Base-by-base conservation (phyloP, 1,140 invertebrate species). In the Meloidogyne hapla region DNA sequence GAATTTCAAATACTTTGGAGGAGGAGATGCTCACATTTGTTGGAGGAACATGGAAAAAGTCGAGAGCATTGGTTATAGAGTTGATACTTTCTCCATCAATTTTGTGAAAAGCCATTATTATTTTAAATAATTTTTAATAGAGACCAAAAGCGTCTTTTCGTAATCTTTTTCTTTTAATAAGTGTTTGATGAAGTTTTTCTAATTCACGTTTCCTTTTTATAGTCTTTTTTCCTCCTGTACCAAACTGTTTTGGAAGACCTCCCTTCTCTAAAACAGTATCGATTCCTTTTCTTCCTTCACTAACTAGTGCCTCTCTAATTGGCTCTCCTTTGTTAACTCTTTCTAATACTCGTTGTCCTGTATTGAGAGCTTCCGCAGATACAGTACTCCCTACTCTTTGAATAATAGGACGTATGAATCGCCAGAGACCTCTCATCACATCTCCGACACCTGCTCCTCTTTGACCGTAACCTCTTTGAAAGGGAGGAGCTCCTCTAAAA, bases 391-490 rank as follows among this genome's bases (percentile, higher is more conserved):
- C 69, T 48, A 42, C 63, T 10, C 62, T 18, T 68, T 25, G 45
- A 15, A 66, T 42, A 18, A 72, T 33, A 18, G 69, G 69, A 8
- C 61, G n/a, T 33, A 72, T 45, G 9, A 72, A 21, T 9, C 69
- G 42, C 69, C 69, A 72, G 33, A 72, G 69, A 12, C 69, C 62
- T 10, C 62, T 23, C 21, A 72, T 18, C 45, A 72, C 18, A 69
- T 72, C 62, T 0, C 69, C 69, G 1, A 72, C 33, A 5, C 69
- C 69, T 5, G 69, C 69, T n/a, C 74, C 69, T 40, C 69, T 25
- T 26, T 69, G 69, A 33, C 69, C 69, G 28, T 75, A 75, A 18
- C 74, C 74, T n/a, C 65, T 18, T 77, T 75, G 69, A 28, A 45
- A 74, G 71, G 45, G 61, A 64, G 71, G 45, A 18, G 61, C 45